Conservation (phyloP, 2,888 invertebrate genomes). For the Barypeithes pellucidus region DNA sequence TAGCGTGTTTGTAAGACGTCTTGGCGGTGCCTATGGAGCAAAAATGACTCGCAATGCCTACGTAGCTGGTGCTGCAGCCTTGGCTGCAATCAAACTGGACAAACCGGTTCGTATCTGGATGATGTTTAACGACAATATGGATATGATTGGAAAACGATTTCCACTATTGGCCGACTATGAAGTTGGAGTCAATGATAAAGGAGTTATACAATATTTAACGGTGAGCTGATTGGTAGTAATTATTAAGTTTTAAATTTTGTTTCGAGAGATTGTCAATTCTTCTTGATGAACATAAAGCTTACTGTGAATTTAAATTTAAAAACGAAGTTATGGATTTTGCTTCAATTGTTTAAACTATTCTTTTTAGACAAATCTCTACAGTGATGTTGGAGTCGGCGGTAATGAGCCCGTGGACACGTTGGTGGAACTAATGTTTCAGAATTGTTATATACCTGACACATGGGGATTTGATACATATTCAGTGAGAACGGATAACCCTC, state of each 20-base stretch:
- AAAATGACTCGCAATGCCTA: slow-evolving; percentile 80
- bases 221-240: slow-evolving; percentile 35
- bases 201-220: slow-evolving; percentile 79
- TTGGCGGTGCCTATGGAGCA: slow-evolving; percentile 88
- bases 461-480: slow-evolving; percentile 71
- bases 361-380: slow-evolving; percentile 67
- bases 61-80: slow-evolving; percentile 78
- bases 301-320: too few species aligned
- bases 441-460: slow-evolving; percentile 74
- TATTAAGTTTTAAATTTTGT: too few species aligned
- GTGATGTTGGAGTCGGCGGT: slow-evolving; percentile 73
- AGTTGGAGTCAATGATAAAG: slow-evolving; percentile 76
- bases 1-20: slow-evolving; percentile 79
- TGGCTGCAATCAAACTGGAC: slow-evolving; percentile 79
- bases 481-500: slow-evolving; percentile 76
- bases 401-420: slow-evolving; percentile 72
- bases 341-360: too few species aligned
- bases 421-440: slow-evolving; percentile 64
- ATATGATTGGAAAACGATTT: slow-evolving; percentile 78
- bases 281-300: too few species aligned
- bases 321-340: too few species aligned
- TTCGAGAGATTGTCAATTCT: too few species aligned
- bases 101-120: slow-evolving; percentile 81
- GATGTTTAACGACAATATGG: slow-evolving; percentile 82
- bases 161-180: slow-evolving; percentile 78